Base-by-base conservation (phyloP, 1,140 invertebrate species). In the Rhyzopertha dominica region DNA sequence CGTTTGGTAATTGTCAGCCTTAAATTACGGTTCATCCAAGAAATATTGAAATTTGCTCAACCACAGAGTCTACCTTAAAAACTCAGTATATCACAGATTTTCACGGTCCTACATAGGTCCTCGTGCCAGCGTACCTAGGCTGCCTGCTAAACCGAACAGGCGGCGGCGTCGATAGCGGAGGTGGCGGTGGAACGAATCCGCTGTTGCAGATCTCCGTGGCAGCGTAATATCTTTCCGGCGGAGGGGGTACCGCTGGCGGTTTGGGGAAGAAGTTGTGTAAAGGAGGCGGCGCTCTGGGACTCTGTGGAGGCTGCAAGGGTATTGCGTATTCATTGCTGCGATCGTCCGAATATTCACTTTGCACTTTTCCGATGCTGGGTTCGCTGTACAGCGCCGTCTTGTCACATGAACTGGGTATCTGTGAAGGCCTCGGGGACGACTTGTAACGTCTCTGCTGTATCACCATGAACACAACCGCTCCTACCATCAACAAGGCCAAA, bases 121-220 rank as follows among this genome's bases (percentile, higher is more conserved):
- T 59, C n/a, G 48, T 43, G 37, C 42, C 48, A 7, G 58, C 50
- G 47, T 62, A 65, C 43, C 59, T 47, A 3, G 62, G 59, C 37
- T 61, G 62, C 32, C 58, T 49, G 38, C 50, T 51, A n/a, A 63
- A 42, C 38, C 60, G 43, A 17, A 61, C 53, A 1, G 61, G 56
- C 4, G 63, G 60, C 28, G 63, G 61, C 8, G 59, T 63, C 20
- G 55, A 58, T 17, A 58, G 37, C 18, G 60, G 63, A 10, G 63
- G 63, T 8, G 63, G 60, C 3, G 61, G 61, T 16, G 62, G 61
- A 10, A 58, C 47, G 48, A 56, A 62, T 20, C 61, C 54, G 16
- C 55, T 32, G 40, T 58, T 62, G 47, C 62, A 64, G 22, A 66
- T 59, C 47, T 66, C 63, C 8, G 61, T 66, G 20, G 63, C 62